These are phyloP conservation scores for Tetraodon nigroviridis DNA, from an alignment of 2,113 vertebrate species.

Conservation along the genomic window DNA sequence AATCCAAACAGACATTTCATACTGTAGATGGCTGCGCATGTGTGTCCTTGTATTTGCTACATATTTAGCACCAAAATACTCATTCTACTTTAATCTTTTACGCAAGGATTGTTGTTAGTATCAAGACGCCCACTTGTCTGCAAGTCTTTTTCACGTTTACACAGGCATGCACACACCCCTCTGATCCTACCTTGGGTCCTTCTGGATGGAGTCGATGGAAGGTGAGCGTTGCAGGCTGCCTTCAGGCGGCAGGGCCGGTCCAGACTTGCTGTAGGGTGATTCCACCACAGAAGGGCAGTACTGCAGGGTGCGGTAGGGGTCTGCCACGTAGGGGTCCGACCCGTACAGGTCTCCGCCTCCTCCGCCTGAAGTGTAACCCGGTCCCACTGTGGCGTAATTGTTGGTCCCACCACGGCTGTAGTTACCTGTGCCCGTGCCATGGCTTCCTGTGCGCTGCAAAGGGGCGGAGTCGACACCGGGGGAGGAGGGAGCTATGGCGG, in stretches of 20 bases:
- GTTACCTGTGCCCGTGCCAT: conserved; percentile 80
- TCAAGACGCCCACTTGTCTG: not conserved
- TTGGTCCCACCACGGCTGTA: conserved; percentile 74
- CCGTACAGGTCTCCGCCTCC: conserved; percentile 60
- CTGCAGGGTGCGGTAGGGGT: conserved; percentile 96
- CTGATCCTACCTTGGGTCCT: conserved; percentile 88
- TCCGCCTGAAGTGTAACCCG: conserved; percentile 85
- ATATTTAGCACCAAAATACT: too few relatives aligned
- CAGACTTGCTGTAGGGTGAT: conserved; percentile 99
- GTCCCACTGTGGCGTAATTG: conserved; percentile 75
- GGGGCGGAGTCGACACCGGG: conserved; percentile 99
- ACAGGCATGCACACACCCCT: not conserved
- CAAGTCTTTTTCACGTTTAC: not conserved
- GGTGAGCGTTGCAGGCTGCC: conserved; percentile 94
- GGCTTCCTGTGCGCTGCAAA: conserved; percentile 97
- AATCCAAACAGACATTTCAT: too few relatives aligned
- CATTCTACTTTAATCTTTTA: too few relatives aligned
- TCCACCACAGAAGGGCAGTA: conserved; percentile 98
- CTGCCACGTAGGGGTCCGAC: conserved; percentile 83
- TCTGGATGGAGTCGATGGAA: conserved; percentile 98
- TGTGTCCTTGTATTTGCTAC: too few relatives aligned
- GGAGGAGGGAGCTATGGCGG: conserved; percentile 97
- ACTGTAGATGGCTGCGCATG: too few relatives aligned
- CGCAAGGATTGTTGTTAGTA: not conserved
- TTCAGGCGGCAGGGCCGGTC: conserved; percentile 93